Evolutionary conservation across 2,888 invertebrate genomes (phyloP).

Genomic region (Drosophila yooni): DNA sequence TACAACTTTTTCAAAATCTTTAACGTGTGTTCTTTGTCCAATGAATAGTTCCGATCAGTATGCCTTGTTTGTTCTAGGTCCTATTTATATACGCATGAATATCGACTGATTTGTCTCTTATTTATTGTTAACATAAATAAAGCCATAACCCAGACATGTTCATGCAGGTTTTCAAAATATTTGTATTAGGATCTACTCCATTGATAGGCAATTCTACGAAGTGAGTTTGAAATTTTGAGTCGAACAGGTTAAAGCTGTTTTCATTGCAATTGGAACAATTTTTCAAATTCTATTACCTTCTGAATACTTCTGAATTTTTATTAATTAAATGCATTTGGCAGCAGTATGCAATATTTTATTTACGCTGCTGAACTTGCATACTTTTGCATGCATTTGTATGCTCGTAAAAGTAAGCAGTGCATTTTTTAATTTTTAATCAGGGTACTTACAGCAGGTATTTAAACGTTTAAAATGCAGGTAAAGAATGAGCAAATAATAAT

Average conservation of each 20-base stretch:
- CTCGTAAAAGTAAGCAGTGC: neutral
- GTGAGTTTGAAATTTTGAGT: neutral
- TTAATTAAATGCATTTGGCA: neutral
- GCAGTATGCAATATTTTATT: neutral
- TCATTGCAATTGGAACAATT: neutral
- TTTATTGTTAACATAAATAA: neutral
- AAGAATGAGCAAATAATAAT: neutral
- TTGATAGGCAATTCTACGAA: neutral
- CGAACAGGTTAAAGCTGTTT: neutral
- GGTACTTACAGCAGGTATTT: neutral
- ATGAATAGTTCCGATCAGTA: neutral
- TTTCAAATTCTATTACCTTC: neutral
- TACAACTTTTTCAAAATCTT: constrained; percentile 66
- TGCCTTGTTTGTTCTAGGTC: neutral
- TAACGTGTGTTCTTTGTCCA: neutral
- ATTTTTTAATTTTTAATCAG: neutral
- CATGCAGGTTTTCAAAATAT: neutral
- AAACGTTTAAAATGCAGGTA: neutral
- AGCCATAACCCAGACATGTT: neutral
- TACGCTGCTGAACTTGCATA: neutral
- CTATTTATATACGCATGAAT: neutral
- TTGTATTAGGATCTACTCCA: neutral
- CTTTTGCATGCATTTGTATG: neutral
- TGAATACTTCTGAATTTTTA: neutral
- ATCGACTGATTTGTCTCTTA: neutral